These are phyloP conservation scores for Telenomus remus DNA, from an alignment of 1,140 invertebrate genomes.

Conservation along the genomic window DNA sequence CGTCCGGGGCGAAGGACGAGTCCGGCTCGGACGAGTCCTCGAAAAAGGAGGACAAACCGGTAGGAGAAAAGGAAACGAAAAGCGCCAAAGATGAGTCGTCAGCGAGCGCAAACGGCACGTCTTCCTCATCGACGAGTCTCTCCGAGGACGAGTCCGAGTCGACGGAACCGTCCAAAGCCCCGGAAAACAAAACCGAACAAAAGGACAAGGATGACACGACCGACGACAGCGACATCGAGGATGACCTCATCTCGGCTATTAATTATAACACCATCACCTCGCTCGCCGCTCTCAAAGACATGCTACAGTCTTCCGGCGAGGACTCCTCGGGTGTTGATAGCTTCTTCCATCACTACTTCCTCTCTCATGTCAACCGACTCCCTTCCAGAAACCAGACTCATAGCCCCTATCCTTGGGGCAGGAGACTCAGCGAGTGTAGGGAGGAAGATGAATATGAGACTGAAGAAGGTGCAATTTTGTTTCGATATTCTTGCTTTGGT, in stretches of 20 bases:
- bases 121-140: constrained; percentile 62
- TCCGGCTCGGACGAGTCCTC: constrained; percentile 38
- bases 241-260: constrained; percentile 80
- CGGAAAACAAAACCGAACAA: constrained; percentile 39
- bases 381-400: constrained; percentile 77
- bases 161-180: constrained; percentile 61
- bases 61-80: constrained; percentile 18
- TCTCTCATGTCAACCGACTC: constrained; percentile 81
- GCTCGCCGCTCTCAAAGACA: constrained; percentile 81
- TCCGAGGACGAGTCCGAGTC: constrained; percentile 72
- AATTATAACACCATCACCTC: constrained; percentile 83
- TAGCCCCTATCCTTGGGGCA: constrained; percentile 78
- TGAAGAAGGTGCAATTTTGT: constrained; percentile 70
- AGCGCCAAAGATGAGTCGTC: constrained; percentile 36
- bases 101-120: constrained; percentile 47
- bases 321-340: constrained; percentile 80
- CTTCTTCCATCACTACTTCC: constrained; percentile 84
- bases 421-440: constrained; percentile 86
- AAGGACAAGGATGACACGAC: constrained; percentile 66
- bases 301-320: constrained; percentile 78
- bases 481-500: too few species aligned
- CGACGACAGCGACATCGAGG: constrained; percentile 79
- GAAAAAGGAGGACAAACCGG: constrained; percentile 37
- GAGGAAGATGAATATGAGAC: constrained; percentile 88
- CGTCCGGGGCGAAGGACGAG: constrained; percentile 43